Evolutionary conservation across 2,797 vertebrate genomes (phyloP).

Genomic region (Siniperca scherzeri): DNA sequence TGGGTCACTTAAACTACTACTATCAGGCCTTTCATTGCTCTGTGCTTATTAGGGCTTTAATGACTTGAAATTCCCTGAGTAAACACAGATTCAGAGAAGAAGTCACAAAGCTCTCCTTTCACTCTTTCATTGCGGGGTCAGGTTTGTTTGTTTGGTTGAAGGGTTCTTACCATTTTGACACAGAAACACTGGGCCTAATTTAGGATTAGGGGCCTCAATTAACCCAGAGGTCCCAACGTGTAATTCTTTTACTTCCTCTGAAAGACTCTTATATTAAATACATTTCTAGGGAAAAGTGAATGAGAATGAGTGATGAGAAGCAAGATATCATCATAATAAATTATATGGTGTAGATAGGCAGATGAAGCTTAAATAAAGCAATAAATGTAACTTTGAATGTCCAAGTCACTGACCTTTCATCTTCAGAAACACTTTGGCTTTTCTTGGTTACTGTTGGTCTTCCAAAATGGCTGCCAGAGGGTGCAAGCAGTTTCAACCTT

Average conservation of each 20-base stretch:
- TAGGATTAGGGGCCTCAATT: slow-evolving; percentile 50
- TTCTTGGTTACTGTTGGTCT: background rate
- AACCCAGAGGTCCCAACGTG: slow-evolving; percentile 28
- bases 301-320: background rate
- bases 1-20: slow-evolving; percentile 68
- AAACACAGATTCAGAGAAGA: slow-evolving; percentile 66
- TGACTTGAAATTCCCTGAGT: slow-evolving; percentile 74
- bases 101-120: slow-evolving; percentile 69
- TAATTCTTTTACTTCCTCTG: background rate
- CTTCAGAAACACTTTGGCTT: background rate
- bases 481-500: background rate
- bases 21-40: slow-evolving; percentile 48
- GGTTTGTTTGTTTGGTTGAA: slow-evolving; percentile 75
- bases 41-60: slow-evolving; percentile 75
- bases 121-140: slow-evolving; percentile 50
- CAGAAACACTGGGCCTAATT: slow-evolving; percentile 40
- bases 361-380: slow-evolving; percentile 2
- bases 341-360: background rate
- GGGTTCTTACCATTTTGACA: slow-evolving; percentile 63
- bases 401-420: slow-evolving; percentile 33
- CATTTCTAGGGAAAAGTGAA: background rate
- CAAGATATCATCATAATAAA: background rate
- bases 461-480: background rate
- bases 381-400: background rate
- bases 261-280: slow-evolving; percentile 11